Evolutionary conservation across 2,888 invertebrate genomes (phyloP), one percentile per base, ranked within the genome.

Genomic region (Folsomia manolachei): DNA sequence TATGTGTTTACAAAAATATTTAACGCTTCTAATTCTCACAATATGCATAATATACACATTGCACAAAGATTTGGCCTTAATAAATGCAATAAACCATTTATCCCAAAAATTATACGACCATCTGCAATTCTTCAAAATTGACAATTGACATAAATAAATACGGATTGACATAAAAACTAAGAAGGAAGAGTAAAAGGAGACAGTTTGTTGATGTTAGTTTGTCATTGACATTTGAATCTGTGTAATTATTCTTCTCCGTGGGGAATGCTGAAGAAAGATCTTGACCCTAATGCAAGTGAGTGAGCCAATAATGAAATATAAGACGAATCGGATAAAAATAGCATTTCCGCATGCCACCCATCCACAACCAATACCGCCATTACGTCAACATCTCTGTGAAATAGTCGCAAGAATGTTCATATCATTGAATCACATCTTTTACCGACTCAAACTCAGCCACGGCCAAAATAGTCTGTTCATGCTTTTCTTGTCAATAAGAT

Each of bases 201-300:
- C 39, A 39, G 14, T 9, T 39, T 39, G 39, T 56, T 56, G 56
- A 19, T 56, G 56, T 56, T 56, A 56, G 56, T 56, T 56, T 56
- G 56, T 19, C 56, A 56, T 56, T 56, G 56, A 56, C 56, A 56
- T 56, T 56, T 19, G 21, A 56, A 56, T 56, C 56, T 19, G 56
- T 56, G 56, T 56, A 18, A 19, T 56, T 14, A 14, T 56, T 56
- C 11, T 56, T 56, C 21, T 19, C 18, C 39, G 56, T 56, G 56
- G 19, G 56, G 56, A 39, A 39, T 7, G 56, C 4, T 14, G 56
- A 56, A 14, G 4, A 19, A 4, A 7, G 18, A 19, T 56, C 56
- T 56, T 56, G 56, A 56, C 56, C 56, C 21, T 19, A 21, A 56
- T 56, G 21, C 21, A 56, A n/a, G n/a, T 56, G 21, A 19, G 18